These are phyloP conservation scores for Peucedramus taeniatus DNA, from an alignment of 2,113 vertebrate species.

Conservation along the genomic window DNA sequence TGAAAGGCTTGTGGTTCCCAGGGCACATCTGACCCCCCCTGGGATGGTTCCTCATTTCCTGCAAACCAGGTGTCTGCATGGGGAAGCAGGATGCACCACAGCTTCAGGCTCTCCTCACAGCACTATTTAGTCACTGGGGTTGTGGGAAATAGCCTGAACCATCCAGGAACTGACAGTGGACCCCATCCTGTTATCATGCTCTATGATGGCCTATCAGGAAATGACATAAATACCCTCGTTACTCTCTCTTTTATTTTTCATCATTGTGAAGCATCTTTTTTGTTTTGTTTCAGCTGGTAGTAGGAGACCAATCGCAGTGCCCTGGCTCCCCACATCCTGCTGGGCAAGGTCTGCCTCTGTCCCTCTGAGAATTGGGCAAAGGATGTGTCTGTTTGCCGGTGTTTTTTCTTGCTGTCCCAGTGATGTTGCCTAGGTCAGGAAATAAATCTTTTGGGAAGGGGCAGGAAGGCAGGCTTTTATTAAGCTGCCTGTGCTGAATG, in stretches of 20 bases:
- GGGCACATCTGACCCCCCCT: background rate
- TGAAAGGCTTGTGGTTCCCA: background rate
- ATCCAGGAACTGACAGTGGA: conserved; percentile 65
- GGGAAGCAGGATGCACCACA: conserved; percentile 48
- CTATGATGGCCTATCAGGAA: conserved; percentile 53
- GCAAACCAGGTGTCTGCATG: conserved; percentile 50
- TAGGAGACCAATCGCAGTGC: background rate
- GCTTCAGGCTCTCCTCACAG: background rate
- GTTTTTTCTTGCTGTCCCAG: conserved; percentile 46
- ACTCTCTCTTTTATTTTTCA: conserved; percentile 42
- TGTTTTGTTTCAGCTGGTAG: conserved; percentile 15
- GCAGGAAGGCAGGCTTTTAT: conserved; percentile 48
- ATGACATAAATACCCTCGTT: conserved; percentile 51
- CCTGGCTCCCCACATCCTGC: conserved; percentile 56
- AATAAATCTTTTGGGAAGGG: conserved; percentile 55
- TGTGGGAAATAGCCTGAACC: conserved; percentile 58
- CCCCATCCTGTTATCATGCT: conserved; percentile 71
- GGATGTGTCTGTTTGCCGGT: conserved; percentile 13
- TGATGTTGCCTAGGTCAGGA: conserved; percentile 38
- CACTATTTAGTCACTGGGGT: conserved; percentile 50
- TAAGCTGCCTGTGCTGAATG: background rate
- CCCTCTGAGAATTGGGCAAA: conserved; percentile 36
- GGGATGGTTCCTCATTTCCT: conserved; percentile 31
- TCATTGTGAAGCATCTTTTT: conserved; percentile 39
- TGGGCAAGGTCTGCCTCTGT: background rate